phyloP scores from a whole-genome alignment of 2,113 vertebrate species.

The Raja brachyura region DNA sequence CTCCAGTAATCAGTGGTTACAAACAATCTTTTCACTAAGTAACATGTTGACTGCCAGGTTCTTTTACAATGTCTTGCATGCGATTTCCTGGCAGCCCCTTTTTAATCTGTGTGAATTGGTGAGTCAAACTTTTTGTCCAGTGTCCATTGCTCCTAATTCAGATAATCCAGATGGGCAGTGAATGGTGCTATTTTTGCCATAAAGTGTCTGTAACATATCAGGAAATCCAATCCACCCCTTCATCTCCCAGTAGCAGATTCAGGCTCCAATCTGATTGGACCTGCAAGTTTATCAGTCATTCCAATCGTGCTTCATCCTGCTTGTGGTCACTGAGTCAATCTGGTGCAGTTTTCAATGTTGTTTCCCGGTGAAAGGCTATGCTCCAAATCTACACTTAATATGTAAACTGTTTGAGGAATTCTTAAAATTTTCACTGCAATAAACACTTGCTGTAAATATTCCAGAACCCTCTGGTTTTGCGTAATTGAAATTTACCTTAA shows the following conservation, averaged over 20 bases:
- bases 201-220: not conserved
- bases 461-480: not conserved
- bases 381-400: not conserved
- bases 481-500: not conserved
- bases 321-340: not conserved
- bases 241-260: not conserved
- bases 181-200: not conserved
- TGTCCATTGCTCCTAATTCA: not conserved
- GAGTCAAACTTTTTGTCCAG: not conserved
- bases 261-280: not conserved
- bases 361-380: not conserved
- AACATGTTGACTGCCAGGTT: not conserved
- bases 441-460: not conserved
- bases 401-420: not conserved
- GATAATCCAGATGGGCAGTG: not conserved
- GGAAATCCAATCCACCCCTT: not conserved
- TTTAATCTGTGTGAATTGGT: not conserved
- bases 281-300: not conserved
- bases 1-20: not conserved
- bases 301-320: not conserved
- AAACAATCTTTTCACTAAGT: not conserved
- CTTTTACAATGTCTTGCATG: no score
- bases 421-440: slow-evolving; percentile 6
- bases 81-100: not conserved
- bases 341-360: not conserved